Evolutionary conservation across 1,140 invertebrate species (phyloP).

Genomic region (Eueides isabella): DNA sequence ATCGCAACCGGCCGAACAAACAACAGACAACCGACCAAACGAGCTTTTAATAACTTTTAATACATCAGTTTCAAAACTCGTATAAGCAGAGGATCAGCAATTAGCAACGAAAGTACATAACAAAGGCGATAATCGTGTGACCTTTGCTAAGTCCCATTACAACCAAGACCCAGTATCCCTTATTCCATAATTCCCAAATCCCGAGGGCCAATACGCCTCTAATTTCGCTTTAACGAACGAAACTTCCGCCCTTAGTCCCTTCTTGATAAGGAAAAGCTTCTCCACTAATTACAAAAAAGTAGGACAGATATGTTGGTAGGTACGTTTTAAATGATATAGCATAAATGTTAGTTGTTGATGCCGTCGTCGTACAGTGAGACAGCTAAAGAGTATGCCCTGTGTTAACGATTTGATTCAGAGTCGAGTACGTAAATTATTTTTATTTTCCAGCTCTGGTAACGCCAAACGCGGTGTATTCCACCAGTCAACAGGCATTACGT

Average conservation of each 20-base stretch:
- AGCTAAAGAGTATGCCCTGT: too few relatives aligned
- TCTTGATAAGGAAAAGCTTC: conserved; percentile 62
- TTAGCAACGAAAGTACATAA: conserved; percentile 33
- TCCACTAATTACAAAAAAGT: conserved; percentile 56
- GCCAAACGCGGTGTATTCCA: too few relatives aligned
- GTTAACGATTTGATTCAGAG: too few relatives aligned
- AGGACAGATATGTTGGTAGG: conserved; percentile 17
- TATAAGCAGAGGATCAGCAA: conserved; percentile 24
- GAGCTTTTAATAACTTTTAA: conserved; percentile 20
- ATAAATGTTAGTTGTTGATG: not conserved
- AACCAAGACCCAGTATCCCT: conserved; percentile 52
- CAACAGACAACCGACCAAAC: not conserved
- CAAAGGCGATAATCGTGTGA: conserved; percentile 52
- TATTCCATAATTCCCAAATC: conserved; percentile 55
- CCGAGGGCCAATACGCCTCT: conserved; percentile 62
- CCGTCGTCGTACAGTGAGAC: too few relatives aligned
- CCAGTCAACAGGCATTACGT: too few relatives aligned
- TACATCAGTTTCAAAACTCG: conserved; percentile 19
- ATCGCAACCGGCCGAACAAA: not conserved
- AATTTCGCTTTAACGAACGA: conserved; percentile 70
- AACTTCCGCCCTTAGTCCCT: conserved; percentile 63
- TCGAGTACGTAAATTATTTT: too few relatives aligned
- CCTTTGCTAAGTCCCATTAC: conserved; percentile 72
- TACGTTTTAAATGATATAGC: not conserved
- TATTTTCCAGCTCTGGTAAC: too few relatives aligned